These are phyloP conservation scores for Mantis religiosa DNA, from an alignment of 2,888 invertebrate genomes.

Conservation along the genomic window DNA sequence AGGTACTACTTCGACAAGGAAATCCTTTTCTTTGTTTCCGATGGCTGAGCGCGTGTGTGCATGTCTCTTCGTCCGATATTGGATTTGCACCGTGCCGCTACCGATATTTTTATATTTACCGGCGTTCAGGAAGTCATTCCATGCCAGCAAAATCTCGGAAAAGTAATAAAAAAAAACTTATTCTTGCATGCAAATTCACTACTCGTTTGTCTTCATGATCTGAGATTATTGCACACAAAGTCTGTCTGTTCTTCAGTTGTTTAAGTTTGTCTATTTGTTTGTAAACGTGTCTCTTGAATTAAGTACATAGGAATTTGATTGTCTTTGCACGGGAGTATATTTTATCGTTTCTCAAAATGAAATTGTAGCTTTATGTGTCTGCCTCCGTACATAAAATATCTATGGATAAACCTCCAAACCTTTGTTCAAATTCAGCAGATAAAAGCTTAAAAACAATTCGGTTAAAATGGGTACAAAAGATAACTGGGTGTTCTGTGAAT, in stretches of 20 bases:
- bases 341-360: no score
- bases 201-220: neutral
- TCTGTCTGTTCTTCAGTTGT: neutral
- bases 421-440: no score
- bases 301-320: no score
- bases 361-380: no score
- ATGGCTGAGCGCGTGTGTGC: neutral
- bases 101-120: neutral
- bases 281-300: no score
- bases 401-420: no score
- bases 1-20: neutral
- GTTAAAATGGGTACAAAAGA: no score
- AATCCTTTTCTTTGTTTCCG: neutral
- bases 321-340: no score
- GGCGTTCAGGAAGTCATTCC: neutral
- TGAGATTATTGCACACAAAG: neutral
- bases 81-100: neutral
- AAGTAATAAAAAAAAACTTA: neutral
- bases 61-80: neutral
- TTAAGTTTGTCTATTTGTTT: no score
- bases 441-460: no score
- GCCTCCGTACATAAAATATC: no score
- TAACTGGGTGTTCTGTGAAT: no score
- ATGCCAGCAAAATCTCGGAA: neutral
- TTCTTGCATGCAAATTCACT: neutral